phyloP scores from a whole-genome alignment of 2,888 invertebrate species.

The Sphinx pinastri region DNA sequence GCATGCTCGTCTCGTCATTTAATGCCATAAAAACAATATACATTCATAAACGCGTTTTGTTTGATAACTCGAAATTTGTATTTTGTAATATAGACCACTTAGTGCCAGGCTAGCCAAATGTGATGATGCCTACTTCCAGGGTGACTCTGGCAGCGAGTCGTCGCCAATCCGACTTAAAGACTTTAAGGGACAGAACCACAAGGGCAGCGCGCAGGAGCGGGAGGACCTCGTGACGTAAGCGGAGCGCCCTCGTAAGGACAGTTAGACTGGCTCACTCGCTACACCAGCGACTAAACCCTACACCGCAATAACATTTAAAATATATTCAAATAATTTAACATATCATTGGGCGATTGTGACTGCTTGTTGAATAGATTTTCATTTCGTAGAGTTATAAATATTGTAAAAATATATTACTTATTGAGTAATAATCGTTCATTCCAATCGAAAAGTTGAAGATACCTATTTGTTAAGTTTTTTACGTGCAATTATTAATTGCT shows the following conservation, averaged over 20 bases:
- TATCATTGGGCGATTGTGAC: constrained; percentile 85
- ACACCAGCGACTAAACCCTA: constrained; percentile 52
- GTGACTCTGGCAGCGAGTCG: constrained; percentile 87
- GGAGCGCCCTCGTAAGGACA: constrained; percentile 30
- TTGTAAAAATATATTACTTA: constrained; percentile 79
- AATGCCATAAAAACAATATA: no score
- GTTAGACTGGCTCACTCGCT: constrained; percentile 28
- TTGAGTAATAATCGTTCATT: constrained; percentile 82
- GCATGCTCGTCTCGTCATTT: no score
- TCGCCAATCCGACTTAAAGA: constrained; percentile 84
- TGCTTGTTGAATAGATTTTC: constrained; percentile 80
- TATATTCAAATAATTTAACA: constrained; percentile 73
- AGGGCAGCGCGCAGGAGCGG: constrained; percentile 64
- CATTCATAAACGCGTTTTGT: no score
- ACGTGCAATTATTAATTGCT: constrained; percentile 85
- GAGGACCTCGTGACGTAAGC: constrained; percentile 71
- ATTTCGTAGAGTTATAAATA: constrained; percentile 79
- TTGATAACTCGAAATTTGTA: no score
- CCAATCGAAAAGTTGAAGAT: constrained; percentile 83
- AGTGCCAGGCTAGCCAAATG: no score
- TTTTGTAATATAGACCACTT: no score
- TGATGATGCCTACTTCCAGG: constrained; percentile 61
- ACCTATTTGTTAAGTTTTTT: constrained; percentile 84
- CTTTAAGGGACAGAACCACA: constrained; percentile 78
- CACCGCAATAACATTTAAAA: constrained; percentile 77